phyloP scores from a whole-genome alignment of 2,888 invertebrate genomes.

The Oxyteleia sp. region DNA sequence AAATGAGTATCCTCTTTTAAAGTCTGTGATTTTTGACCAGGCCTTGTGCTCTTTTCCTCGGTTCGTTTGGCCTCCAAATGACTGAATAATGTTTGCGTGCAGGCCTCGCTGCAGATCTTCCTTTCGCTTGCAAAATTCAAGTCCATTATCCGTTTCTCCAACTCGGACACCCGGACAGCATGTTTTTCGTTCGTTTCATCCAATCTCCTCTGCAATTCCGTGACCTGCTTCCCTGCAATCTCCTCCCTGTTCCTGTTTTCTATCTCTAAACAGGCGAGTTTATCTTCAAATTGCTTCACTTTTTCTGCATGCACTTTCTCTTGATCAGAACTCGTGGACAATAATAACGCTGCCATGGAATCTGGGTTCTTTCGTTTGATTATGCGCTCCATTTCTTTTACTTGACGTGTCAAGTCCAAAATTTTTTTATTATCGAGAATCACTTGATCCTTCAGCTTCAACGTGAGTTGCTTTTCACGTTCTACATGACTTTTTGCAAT shows the following conservation, averaged over 20 bases:
- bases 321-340: slow-evolving; percentile 85
- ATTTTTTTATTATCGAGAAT: slow-evolving; percentile 89
- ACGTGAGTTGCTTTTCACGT: slow-evolving; percentile 84
- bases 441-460: slow-evolving; percentile 85
- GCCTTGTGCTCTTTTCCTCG: slow-evolving; percentile 76
- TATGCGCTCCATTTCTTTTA: slow-evolving; percentile 94
- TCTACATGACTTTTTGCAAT: slow-evolving; percentile 83
- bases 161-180: slow-evolving; percentile 89
- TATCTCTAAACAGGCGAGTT: slow-evolving; percentile 91
- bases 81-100: slow-evolving; percentile 81
- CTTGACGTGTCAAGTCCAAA: slow-evolving; percentile 93
- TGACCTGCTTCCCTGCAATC: slow-evolving; percentile 91
- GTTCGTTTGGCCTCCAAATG: slow-evolving; percentile 77
- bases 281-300: slow-evolving; percentile 90
- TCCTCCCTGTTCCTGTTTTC: slow-evolving; percentile 92
- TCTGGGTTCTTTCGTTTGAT: slow-evolving; percentile 94
- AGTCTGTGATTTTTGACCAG: slow-evolving; percentile 83
- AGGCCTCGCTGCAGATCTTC: slow-evolving; percentile 80
- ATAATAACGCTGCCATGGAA: slow-evolving; percentile 93
- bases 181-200: slow-evolving; percentile 93
- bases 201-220: slow-evolving; percentile 93
- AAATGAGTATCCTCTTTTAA: slow-evolving; percentile 93
- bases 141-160: slow-evolving; percentile 81
- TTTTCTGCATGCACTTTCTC: slow-evolving; percentile 83
- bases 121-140: slow-evolving; percentile 74